Conservation (phyloP, 2,888 invertebrate genomes). For the Ptychoptera albimana region DNA sequence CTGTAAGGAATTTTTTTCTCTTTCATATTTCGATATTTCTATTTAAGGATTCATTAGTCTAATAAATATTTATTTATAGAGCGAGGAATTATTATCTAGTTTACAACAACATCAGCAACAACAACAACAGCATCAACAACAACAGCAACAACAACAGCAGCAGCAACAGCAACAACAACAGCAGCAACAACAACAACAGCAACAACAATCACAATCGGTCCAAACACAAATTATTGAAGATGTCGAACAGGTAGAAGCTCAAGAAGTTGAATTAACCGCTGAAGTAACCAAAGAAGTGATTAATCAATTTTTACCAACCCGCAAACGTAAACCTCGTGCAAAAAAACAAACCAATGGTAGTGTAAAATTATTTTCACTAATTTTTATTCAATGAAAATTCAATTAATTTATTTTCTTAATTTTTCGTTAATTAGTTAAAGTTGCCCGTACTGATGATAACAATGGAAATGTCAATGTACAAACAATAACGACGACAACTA, state of each 20-base stretch:
- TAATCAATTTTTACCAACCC: slow-evolving; percentile 35
- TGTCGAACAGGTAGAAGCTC: slow-evolving; percentile 8
- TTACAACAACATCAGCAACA: not conserved
- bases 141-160: slow-evolving; percentile 8
- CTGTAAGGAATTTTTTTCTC: not conserved
- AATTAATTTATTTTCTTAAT: no score
- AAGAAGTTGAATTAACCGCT: slow-evolving; percentile 23
- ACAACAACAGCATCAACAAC: slow-evolving; percentile 14
- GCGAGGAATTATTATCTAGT: slow-evolving; percentile 4
- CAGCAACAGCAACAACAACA: slow-evolving; percentile 17
- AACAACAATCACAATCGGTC: slow-evolving; percentile 26
- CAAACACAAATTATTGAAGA: slow-evolving; percentile 31
- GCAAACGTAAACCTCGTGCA: slow-evolving; percentile 37
- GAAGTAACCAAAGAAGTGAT: slow-evolving; percentile 30
- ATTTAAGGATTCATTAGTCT: no score
- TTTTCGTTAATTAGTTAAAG: slow-evolving; percentile 2
- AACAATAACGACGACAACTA: slow-evolving; percentile 14
- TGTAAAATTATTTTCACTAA: not conserved
- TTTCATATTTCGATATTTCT: not conserved
- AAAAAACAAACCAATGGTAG: slow-evolving; percentile 21
- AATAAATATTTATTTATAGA: slow-evolving; percentile 6
- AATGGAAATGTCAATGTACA: slow-evolving; percentile 25
- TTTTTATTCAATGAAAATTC: no score
- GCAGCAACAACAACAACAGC: slow-evolving; percentile 10
- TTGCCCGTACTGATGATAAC: slow-evolving; percentile 23